Evolutionary conservation across 1,140 invertebrate genomes (phyloP).

Genomic region (Nixonia krombeini): DNA sequence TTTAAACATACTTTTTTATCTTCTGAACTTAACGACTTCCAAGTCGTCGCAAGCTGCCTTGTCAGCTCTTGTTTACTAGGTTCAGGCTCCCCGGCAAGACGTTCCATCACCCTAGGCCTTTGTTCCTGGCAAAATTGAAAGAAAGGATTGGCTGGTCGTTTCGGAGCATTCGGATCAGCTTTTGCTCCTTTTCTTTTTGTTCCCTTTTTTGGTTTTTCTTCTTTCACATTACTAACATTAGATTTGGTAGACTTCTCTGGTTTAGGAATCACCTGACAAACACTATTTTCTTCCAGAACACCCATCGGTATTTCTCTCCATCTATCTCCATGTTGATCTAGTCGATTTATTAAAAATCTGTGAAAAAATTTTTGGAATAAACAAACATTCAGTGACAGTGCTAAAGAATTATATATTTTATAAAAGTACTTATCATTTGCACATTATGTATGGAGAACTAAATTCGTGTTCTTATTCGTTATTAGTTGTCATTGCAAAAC

Average conservation of each 20-base stretch:
- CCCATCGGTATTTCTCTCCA: slow-evolving; percentile 70
- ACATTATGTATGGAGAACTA: too few relatives aligned
- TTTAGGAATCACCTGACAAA: slow-evolving; percentile 60
- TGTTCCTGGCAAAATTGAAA: slow-evolving; percentile 87
- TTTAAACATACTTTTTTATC: slow-evolving; percentile 78
- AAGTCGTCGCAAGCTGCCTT: slow-evolving; percentile 79
- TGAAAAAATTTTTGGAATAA: slow-evolving; percentile 1
- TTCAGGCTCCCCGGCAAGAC: slow-evolving; percentile 77
- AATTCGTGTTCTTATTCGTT: too few relatives aligned
- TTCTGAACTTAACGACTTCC: slow-evolving; percentile 79
- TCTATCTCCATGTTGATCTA: slow-evolving; percentile 69
- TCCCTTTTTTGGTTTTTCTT: slow-evolving; percentile 67
- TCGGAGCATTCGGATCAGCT: slow-evolving; percentile 82
- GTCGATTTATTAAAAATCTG: slow-evolving; percentile 69
- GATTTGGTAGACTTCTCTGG: slow-evolving; percentile 61
- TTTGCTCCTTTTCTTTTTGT: slow-evolving; percentile 68
- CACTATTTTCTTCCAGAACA: slow-evolving; percentile 67
- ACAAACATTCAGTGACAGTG: too few relatives aligned
- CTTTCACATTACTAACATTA: slow-evolving; percentile 53
- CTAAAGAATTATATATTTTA: too few relatives aligned
- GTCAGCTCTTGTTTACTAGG: slow-evolving; percentile 83
- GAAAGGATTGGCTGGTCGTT: slow-evolving; percentile 84
- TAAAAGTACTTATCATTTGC: too few relatives aligned
- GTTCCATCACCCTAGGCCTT: slow-evolving; percentile 79
- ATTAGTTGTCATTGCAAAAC: too few relatives aligned